Evolutionary conservation across 1,140 invertebrate genomes (phyloP).

Genomic region (Temnothorax nylanderi): DNA sequence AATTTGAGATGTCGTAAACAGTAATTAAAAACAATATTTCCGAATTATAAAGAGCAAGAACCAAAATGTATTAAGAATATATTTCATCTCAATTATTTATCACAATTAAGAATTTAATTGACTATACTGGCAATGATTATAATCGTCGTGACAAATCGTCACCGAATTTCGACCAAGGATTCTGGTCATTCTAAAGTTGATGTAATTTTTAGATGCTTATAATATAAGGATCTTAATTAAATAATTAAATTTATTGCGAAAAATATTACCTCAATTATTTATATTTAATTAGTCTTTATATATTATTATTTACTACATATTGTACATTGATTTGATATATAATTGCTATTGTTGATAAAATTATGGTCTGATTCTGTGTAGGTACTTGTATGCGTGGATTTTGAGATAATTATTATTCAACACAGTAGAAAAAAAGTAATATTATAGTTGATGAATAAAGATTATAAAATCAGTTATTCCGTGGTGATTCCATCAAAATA

Average conservation of each 20-base stretch:
- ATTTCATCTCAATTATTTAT: too few species aligned
- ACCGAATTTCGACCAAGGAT: too few species aligned
- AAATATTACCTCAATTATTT: too few species aligned
- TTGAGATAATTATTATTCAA: background rate
- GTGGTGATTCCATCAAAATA: background rate
- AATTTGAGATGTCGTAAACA: background rate
- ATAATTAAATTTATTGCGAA: too few species aligned
- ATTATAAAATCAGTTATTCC: background rate
- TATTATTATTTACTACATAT: background rate
- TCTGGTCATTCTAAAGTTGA: too few species aligned
- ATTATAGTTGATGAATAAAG: background rate
- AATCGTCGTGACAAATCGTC: too few species aligned
- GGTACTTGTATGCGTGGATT: background rate
- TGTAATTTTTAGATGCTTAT: too few species aligned
- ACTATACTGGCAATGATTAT: too few species aligned
- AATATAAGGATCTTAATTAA: too few species aligned
- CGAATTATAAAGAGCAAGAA: background rate
- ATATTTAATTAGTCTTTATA: background rate
- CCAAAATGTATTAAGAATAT: background rate
- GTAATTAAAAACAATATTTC: background rate
- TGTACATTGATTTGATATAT: background rate
- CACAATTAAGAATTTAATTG: too few species aligned
- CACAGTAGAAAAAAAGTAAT: background rate
- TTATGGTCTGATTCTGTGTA: background rate
- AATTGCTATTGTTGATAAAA: background rate